Base-by-base conservation (phyloP, 2,888 invertebrate genomes). In the Oxystoma pomonae region DNA sequence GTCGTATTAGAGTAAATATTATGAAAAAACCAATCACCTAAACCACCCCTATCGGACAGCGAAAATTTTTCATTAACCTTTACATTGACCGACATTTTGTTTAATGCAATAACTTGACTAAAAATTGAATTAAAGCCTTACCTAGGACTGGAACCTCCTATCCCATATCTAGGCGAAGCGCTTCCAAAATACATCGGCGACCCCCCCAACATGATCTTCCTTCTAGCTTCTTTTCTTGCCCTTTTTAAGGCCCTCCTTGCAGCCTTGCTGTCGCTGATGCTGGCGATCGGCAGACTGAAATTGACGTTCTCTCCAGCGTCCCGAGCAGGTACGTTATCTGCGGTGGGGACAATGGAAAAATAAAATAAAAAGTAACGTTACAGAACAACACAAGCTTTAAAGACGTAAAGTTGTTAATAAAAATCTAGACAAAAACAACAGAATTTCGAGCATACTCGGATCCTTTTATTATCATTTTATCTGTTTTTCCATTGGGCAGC, bases 191-290 rank as follows among this genome's bases (percentile, higher is more conserved):
- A 68, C 22, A 67, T 56, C 16, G 78, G 76, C 16, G 78, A 77
- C 18, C 72, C 71, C 17, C 74, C 73, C n/a, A 72, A 69, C 53
- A 80, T 71, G 58, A 83, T 83, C 71, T 85, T 86, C 75, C 87
- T 85, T 68, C 87, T 86, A 0, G 91, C 91, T 76, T 90, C 90
- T 72, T 90, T 91, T 76, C 90, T 91, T 0, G 92, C 91, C 76
- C 87, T 90, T 75, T 90, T 92, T 71, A 92, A 78, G 1, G 92
- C 91, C 74, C 87, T 89, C 72, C 90, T 88, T 17, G 89, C 90
- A 18, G 89, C 90, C 77, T 87, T 89, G 16, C 83, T 82, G 69
- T 85, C 68, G 49, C 62, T 58, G 20, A 63, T 21, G 21, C 67
- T 62, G 51, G 65, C 66, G 1, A 64, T 68, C 65, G 55, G 67